phyloP scores from a whole-genome alignment of 2,113 vertebrate genomes.

The Suricata suricatta region DNA sequence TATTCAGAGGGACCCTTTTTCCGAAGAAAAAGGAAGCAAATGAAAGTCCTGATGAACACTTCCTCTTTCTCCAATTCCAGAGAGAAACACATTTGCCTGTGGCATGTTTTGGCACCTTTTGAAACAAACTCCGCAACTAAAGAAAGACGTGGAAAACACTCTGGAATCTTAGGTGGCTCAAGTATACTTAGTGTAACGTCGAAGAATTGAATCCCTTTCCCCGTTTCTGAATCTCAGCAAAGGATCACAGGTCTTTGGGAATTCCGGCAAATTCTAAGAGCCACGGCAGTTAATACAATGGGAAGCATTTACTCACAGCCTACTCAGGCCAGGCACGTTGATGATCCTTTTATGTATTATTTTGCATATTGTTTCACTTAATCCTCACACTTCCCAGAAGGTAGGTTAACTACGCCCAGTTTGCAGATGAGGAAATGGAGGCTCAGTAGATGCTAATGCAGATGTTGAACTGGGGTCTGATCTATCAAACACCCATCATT shows the following conservation, averaged over 20 bases:
- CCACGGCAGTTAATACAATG: background rate
- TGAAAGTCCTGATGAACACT: background rate
- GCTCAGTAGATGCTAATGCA: background rate
- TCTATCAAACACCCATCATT: background rate
- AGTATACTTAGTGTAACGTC: background rate
- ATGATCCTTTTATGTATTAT: background rate
- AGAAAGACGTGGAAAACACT: conserved; percentile 36
- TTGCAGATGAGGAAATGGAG: background rate
- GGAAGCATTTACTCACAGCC: background rate
- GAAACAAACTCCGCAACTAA: conserved; percentile 6
- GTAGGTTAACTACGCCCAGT: background rate
- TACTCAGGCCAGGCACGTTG: background rate
- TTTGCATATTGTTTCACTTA: background rate
- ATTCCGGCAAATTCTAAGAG: background rate
- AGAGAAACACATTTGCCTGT: background rate
- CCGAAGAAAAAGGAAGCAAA: conserved; percentile 43
- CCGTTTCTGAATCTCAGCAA: background rate
- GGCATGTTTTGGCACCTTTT: conserved; percentile 15
- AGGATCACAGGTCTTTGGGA: background rate
- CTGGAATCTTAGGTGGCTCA: background rate
- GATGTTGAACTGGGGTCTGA: background rate
- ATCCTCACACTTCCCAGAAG: background rate
- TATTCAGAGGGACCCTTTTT: background rate
- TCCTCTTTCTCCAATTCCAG: conserved; percentile 55
- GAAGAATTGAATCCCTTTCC: background rate